Evolutionary conservation across 2,888 invertebrate species (phyloP).

Genomic region (Dorcus hopei): DNA sequence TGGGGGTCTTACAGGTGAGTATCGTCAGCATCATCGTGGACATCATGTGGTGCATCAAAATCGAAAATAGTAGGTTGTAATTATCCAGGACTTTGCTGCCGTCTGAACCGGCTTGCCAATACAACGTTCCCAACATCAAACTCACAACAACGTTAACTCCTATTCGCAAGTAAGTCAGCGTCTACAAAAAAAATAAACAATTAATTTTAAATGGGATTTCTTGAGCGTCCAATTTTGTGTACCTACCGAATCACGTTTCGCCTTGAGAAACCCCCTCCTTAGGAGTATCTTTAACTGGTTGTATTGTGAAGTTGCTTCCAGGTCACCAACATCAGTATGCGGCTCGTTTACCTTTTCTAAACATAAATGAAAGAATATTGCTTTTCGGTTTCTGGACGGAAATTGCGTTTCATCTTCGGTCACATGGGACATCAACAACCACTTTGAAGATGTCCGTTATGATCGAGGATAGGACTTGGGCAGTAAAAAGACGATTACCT

Average conservation of each 20-base stretch:
- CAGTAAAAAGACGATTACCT: conserved; percentile 30
- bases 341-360: background rate
- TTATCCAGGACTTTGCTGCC: conserved; percentile 77
- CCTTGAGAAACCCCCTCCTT: conserved; percentile 68
- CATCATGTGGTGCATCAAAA: conserved; percentile 91
- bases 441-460: too few relatives aligned
- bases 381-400: background rate
- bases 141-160: conserved; percentile 73
- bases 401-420: too few relatives aligned
- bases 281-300: conserved; percentile 73
- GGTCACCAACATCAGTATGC: conserved; percentile 24
- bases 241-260: conserved; percentile 67
- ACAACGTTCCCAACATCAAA: conserved; percentile 72
- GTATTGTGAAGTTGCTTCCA: conserved; percentile 67
- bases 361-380: background rate
- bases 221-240: conserved; percentile 2
- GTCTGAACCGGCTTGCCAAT: conserved; percentile 70
- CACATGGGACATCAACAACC: too few relatives aligned
- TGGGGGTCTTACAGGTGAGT: conserved; percentile 68
- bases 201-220: background rate
- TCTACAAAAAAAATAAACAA: conserved; percentile 51
- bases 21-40: conserved; percentile 88
- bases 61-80: conserved; percentile 85
- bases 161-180: conserved; percentile 73
- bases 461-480: too few relatives aligned